Conservation (phyloP, 2,113 vertebrate species). For the Hyperopisus bebe region DNA sequence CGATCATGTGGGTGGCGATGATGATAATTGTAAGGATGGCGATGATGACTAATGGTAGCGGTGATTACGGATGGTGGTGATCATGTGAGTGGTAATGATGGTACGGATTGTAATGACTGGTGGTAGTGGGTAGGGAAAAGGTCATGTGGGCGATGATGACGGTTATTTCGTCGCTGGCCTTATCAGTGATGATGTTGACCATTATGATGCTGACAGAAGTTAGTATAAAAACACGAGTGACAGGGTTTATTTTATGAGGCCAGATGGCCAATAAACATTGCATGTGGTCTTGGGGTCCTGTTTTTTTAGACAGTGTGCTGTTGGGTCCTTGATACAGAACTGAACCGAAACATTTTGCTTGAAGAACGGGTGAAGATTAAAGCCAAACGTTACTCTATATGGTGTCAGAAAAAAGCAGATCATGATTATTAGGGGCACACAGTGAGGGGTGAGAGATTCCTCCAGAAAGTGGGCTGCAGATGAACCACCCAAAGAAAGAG, state of each 20-base stretch:
- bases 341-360: neutral
- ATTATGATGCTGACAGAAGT: neutral
- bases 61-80: neutral
- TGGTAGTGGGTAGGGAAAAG: neutral
- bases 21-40: neutral
- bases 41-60: neutral
- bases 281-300: neutral
- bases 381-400: neutral
- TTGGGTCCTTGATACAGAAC: neutral
- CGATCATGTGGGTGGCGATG: neutral
- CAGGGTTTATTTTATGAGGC: neutral
- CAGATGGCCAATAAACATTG: neutral
- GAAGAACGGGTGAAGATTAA: neutral
- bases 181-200: neutral
- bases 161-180: neutral
- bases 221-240: neutral
- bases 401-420: neutral
- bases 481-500: neutral
- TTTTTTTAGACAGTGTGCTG: neutral
- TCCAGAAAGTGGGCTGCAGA: neutral
- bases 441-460: neutral
- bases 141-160: neutral
- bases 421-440: neutral
- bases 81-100: neutral
- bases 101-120: neutral